Conservation (phyloP, 2,888 invertebrate species). For the Ditula angustiorana region DNA sequence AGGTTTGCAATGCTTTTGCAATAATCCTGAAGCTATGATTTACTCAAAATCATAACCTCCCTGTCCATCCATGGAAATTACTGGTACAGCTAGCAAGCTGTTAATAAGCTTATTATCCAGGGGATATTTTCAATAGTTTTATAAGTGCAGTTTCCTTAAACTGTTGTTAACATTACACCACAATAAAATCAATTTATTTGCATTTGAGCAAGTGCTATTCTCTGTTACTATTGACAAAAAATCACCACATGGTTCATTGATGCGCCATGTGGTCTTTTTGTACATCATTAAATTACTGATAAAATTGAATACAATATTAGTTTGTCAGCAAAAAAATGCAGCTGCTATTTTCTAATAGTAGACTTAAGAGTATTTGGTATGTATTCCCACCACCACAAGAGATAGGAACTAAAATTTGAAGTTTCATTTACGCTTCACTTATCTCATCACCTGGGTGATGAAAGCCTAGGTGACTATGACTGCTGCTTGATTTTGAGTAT, state of each 20-base stretch:
- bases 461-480: too few species aligned
- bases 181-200: neutral
- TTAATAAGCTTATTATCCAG: neutral
- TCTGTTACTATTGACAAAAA: neutral
- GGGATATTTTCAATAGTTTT: neutral
- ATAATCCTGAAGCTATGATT: slow-evolving; percentile 25
- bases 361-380: too few species aligned
- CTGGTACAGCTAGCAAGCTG: neutral
- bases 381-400: too few species aligned
- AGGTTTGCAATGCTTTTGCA: slow-evolving; percentile 25
- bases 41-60: slow-evolving; percentile 13
- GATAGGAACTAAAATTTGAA: too few species aligned
- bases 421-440: too few species aligned
- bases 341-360: too few species aligned
- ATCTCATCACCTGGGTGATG: too few species aligned
- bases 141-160: neutral
- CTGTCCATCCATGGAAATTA: neutral
- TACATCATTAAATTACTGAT: neutral
- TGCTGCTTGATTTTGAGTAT: too few species aligned
- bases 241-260: neutral
- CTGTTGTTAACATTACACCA: neutral
- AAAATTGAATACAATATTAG: too few species aligned
- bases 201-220: neutral
- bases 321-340: too few species aligned
- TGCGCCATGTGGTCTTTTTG: neutral